Evolutionary conservation across 2,888 invertebrate species (phyloP).

Genomic region (Drosophila meridionalis): DNA sequence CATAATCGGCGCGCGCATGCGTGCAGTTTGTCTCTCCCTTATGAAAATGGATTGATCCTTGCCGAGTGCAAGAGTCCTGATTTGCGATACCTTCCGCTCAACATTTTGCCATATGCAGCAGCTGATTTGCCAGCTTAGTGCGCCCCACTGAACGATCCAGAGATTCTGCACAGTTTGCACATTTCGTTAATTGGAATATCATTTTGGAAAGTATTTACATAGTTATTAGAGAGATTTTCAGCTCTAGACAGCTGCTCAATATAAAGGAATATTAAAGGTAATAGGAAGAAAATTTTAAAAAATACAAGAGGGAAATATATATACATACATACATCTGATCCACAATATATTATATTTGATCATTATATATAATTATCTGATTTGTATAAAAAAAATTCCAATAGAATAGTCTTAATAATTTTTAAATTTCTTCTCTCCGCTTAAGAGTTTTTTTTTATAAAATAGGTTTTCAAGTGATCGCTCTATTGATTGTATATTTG

Average conservation of each 20-base stretch:
- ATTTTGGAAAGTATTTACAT: constrained; percentile 11
- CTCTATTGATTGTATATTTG: no score
- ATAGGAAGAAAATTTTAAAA: no score
- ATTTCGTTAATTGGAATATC: constrained; percentile 33
- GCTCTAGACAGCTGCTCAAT: neutral
- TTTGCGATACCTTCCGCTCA: constrained; percentile 20
- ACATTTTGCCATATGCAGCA: constrained; percentile 23
- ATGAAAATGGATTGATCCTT: constrained; percentile 39
- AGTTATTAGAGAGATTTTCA: constrained; percentile 8
- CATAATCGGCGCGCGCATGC: constrained; percentile 75
- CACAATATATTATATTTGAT: no score
- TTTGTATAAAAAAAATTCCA: no score
- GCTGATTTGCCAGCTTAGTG: constrained; percentile 48
- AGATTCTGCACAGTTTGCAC: constrained; percentile 34
- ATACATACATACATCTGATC: no score
- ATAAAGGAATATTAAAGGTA: no score
- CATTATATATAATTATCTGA: no score
- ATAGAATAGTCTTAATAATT: no score
- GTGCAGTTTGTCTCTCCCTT: constrained; percentile 52
- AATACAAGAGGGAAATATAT: no score
- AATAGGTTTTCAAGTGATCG: no score
- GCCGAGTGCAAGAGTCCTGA: constrained; percentile 12
- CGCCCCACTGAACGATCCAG: constrained; percentile 18
- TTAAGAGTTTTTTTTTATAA: no score
- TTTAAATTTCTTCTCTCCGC: no score